Evolutionary conservation across 2,888 invertebrate genomes (phyloP).

Genomic region (Cataglyphis cursor): DNA sequence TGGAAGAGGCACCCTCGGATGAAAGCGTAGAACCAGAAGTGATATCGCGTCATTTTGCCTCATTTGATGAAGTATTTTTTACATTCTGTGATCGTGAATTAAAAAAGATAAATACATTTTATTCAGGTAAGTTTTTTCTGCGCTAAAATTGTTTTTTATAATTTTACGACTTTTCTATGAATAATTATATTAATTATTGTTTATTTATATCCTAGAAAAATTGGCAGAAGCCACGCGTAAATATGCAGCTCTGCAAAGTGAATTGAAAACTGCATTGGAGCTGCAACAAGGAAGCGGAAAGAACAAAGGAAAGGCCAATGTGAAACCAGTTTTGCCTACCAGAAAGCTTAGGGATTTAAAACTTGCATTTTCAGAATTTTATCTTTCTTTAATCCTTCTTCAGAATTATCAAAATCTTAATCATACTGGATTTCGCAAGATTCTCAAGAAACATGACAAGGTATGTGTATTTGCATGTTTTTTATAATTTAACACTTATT

Average conservation of each 20-base stretch:
- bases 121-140: slow-evolving; percentile 90
- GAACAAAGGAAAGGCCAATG: slow-evolving; percentile 82
- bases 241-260: slow-evolving; percentile 95
- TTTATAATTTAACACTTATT: background rate
- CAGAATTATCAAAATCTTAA: slow-evolving; percentile 99
- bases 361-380: slow-evolving; percentile 99
- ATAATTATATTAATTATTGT: background rate
- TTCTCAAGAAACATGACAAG: slow-evolving; percentile 99
- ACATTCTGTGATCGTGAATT: slow-evolving; percentile 98
- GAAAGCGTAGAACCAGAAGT: slow-evolving; percentile 96
- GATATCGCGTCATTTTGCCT: slow-evolving; percentile 95
- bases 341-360: slow-evolving; percentile 97
- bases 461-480: slow-evolving; percentile 86
- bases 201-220: slow-evolving; percentile 91
- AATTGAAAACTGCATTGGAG: slow-evolving; percentile 89
- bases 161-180: background rate
- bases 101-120: slow-evolving; percentile 98
- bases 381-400: slow-evolving; percentile 97
- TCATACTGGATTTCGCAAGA: slow-evolving; percentile 99
- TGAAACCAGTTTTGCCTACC: slow-evolving; percentile 89
- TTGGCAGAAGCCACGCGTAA: slow-evolving; percentile 98
- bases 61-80: slow-evolving; percentile 98
- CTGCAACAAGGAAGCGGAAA: slow-evolving; percentile 85
- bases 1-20: slow-evolving; percentile 96
- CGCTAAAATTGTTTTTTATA: background rate